Evolutionary conservation across 2,113 vertebrate genomes (phyloP).

Genomic region (Gasterosteus nipponicus): DNA sequence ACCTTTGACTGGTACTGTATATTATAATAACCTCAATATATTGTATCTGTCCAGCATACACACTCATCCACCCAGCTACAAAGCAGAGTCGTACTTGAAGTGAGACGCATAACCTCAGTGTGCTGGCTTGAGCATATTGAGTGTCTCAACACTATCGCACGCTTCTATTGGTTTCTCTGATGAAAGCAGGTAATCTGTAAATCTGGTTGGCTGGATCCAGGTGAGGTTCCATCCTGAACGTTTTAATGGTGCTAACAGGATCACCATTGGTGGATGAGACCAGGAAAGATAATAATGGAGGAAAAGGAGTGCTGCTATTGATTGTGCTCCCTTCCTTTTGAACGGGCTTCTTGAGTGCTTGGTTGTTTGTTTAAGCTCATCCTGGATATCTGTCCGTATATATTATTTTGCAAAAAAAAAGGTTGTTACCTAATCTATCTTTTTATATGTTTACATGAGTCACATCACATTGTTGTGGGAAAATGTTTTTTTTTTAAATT

Average conservation of each 20-base stretch:
- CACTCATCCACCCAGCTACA: not conserved
- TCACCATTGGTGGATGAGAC: constrained; percentile 62
- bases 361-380: constrained; percentile 12
- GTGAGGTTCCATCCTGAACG: constrained; percentile 72
- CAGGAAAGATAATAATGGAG: constrained; percentile 57
- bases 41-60: not conserved
- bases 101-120: constrained; percentile 21
- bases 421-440: not conserved
- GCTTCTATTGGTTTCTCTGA: constrained; percentile 48
- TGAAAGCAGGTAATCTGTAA: constrained; percentile 64
- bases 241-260: constrained; percentile 77
- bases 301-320: constrained; percentile 61
- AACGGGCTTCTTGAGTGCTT: constrained; percentile 23
- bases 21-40: not conserved
- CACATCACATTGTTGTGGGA: not conserved
- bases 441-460: not conserved
- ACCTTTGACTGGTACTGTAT: no score
- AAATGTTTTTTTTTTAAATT: not conserved
- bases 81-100: constrained; percentile 4
- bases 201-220: constrained; percentile 53
- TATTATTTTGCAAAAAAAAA: not conserved
- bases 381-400: not conserved
- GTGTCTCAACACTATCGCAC: constrained; percentile 22
- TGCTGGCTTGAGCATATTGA: constrained; percentile 6
- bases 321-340: constrained; percentile 60